phyloP scores from a whole-genome alignment of 2,888 invertebrate species.

The Cantharis rufa region DNA sequence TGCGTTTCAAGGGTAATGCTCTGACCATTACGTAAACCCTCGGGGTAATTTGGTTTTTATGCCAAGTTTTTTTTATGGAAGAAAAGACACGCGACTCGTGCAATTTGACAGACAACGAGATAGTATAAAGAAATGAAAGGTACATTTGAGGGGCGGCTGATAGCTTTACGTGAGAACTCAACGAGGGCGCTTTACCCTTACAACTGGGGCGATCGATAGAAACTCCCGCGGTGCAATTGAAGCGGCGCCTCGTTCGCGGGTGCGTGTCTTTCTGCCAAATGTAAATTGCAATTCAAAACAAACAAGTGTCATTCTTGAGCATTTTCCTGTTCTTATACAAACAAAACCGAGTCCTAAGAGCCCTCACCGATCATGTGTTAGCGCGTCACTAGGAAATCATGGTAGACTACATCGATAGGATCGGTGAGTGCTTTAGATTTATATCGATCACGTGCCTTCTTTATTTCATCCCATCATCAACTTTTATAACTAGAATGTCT shows the following conservation, averaged over 20 bases:
- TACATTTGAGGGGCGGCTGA: conserved; percentile 36
- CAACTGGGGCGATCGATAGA: conserved; percentile 71
- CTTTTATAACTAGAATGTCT: conserved; percentile 32
- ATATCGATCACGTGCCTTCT: conserved; percentile 38
- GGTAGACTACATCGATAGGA: conserved; percentile 51
- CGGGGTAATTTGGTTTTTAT: conserved; percentile 29
- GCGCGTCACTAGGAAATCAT: conserved; percentile 35
- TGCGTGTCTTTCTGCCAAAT: conserved; percentile 55
- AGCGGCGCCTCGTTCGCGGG: conserved; percentile 53
- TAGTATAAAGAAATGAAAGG: conserved; percentile 34
- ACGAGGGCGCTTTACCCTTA: conserved; percentile 55
- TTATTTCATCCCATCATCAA: conserved; percentile 34
- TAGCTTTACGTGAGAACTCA: conserved; percentile 47
- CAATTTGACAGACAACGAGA: conserved; percentile 31
- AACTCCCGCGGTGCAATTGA: conserved; percentile 50
- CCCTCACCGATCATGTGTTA: conserved; percentile 37
- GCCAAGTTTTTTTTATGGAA: conserved; percentile 31
- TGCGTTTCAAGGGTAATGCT: conserved; percentile 17
- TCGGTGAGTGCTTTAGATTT: conserved; percentile 47
- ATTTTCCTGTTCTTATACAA: conserved; percentile 26
- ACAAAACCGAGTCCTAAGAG: conserved; percentile 28
- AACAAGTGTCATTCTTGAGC: conserved; percentile 42
- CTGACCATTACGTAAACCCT: conserved; percentile 46
- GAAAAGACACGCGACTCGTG: conserved; percentile 22
- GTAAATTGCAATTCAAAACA: conserved; percentile 44